Evolutionary conservation across 1,140 invertebrate genomes (phyloP), one percentile per base, ranked within the genome.

Genomic region (Drosophila littoralis): DNA sequence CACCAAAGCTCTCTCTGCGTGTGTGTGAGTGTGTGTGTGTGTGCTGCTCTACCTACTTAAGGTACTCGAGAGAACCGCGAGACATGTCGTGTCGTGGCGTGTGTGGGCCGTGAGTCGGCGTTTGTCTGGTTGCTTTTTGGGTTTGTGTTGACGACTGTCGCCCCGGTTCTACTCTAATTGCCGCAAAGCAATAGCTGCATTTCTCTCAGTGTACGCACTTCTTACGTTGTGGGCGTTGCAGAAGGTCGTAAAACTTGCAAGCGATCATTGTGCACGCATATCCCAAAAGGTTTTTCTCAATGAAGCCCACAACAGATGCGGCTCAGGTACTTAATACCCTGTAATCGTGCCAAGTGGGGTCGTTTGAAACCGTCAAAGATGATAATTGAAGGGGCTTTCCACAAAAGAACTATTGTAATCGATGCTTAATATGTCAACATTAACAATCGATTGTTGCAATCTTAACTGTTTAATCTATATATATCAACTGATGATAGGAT

Each of bases 181-280:
- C 45, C 28, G 42, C 35, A 13, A 43, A 32, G 38, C 32, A 60
- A 36, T 15, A 10, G 13, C 66, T 65, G 81, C 77, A 74, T 86
- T 86, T 86, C 76, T 67, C 76, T 88, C 82, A 83, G 83, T 86
- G 82, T 80, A 86, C 55, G 43, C 66, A 63, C 55, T 45, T 59
- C 36, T 59, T 12, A 36, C 61, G 63, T 77, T 77, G 82, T 86
- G 83, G 82, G 82, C 83, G 82, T 86, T 64, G 65, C 71, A 81
- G 83, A 86, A 86, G 82, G 82, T 86, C 82, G 79, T 86, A 86
- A 86, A 85, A 88, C 73, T 75, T 55, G 57, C 65, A 15, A 57
- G 66, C 59, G 81, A 71, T 75, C 65, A 84, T 84, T 84, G 80
- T 83, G 81, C 81, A 84, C 81, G 81, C 81, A 83, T 67, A 68